Evolutionary conservation across 2,797 vertebrate genomes (phyloP).

Genomic region (Crypturellus tataupa): DNA sequence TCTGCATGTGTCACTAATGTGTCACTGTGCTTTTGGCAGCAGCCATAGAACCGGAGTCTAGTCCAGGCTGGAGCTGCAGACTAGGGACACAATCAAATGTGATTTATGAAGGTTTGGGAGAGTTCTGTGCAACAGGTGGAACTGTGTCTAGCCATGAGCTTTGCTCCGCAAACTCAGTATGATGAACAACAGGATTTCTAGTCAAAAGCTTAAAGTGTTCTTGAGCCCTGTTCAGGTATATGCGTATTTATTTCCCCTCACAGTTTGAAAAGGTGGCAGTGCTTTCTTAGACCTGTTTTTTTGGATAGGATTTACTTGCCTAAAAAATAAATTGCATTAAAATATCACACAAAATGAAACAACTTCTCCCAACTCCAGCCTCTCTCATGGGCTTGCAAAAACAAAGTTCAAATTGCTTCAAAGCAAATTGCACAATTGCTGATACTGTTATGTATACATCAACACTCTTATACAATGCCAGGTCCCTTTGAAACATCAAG

Average conservation of each 20-base stretch:
- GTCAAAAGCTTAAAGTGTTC: background rate
- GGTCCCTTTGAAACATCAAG: background rate
- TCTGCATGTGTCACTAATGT: background rate
- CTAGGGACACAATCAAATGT: background rate
- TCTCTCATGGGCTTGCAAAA: background rate
- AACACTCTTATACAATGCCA: background rate
- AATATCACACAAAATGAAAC: background rate
- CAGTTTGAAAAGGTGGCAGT: background rate
- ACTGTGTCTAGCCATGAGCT: background rate
- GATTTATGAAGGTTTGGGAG: background rate
- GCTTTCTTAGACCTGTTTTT: background rate
- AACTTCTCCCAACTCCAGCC: background rate
- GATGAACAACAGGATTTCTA: background rate
- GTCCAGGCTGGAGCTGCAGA: background rate
- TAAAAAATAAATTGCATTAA: background rate
- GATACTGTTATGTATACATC: background rate
- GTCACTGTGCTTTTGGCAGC: background rate
- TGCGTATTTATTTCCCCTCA: background rate
- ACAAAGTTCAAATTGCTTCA: background rate
- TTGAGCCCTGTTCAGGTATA: background rate
- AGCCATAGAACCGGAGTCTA: background rate
- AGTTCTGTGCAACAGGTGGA: background rate
- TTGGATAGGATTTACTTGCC: background rate
- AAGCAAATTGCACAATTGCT: background rate
- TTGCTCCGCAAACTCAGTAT: background rate